Conservation (phyloP, 2,888 invertebrate genomes). For the Flabesymbios commensalis region DNA sequence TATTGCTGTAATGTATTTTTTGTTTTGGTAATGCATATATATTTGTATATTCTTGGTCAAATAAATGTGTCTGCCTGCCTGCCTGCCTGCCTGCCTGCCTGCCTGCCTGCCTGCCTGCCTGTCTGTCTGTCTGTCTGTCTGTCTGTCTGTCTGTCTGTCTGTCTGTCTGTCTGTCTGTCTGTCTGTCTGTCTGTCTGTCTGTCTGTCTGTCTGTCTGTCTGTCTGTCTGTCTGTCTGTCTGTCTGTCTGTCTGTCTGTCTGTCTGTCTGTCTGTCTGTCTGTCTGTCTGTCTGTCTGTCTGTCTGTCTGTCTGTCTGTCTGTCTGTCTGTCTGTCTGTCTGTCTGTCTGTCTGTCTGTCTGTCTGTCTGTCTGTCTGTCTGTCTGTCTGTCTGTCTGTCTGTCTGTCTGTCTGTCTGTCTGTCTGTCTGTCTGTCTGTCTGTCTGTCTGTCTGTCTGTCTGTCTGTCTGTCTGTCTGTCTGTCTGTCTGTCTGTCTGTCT, state of each 20-base stretch:
- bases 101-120: too few species aligned
- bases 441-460: conserved; percentile 1
- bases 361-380: conserved; percentile 12
- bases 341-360: conserved; percentile 8
- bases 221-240: too few species aligned
- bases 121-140: too few species aligned
- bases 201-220: too few species aligned
- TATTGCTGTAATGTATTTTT: too few species aligned
- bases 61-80: too few species aligned
- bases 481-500: neutral
- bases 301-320: conserved; percentile 4
- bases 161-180: too few species aligned
- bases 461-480: neutral
- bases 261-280: conserved; percentile 3
- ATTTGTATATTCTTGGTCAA: too few species aligned
- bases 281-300: conserved; percentile 6
- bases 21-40: too few species aligned
- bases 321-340: conserved; percentile 6
- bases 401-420: conserved; percentile 11
- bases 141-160: too few species aligned
- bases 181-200: too few species aligned
- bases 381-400: conserved; percentile 10
- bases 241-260: neutral
- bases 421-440: conserved; percentile 4
- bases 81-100: too few species aligned